phyloP scores from a whole-genome alignment of 2,113 vertebrate genomes.

The Gobiocypris rarus region DNA sequence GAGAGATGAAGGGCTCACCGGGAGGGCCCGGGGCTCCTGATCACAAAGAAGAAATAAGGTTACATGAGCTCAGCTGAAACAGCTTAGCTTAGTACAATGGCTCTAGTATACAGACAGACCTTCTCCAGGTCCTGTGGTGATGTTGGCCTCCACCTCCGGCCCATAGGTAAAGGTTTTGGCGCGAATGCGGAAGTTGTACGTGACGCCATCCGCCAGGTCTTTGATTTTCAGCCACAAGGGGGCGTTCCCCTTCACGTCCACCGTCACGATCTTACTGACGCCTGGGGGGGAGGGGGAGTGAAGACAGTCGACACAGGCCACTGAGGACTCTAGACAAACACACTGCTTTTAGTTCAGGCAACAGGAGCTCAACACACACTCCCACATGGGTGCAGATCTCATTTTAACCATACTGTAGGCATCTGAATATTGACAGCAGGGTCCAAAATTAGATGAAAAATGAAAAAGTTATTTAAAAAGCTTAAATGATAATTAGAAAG shows the following conservation, averaged over 20 bases:
- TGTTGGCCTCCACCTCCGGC: slow-evolving; percentile 92
- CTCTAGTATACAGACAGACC: slow-evolving; percentile 72
- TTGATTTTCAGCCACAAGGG: slow-evolving; percentile 95
- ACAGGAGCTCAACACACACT: slow-evolving; percentile 50
- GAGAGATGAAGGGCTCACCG: slow-evolving; percentile 90
- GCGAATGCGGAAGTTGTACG: slow-evolving; percentile 90
- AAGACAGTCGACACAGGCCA: slow-evolving; percentile 77
- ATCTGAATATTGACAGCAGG: neutral
- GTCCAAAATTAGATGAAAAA: slow-evolving; percentile 13
- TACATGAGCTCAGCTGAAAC: neutral
- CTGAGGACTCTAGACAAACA: slow-evolving; percentile 75
- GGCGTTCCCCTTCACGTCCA: slow-evolving; percentile 91
- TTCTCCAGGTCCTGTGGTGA: slow-evolving; percentile 95
- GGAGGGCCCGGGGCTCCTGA: slow-evolving; percentile 93
- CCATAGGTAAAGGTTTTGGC: slow-evolving; percentile 95
- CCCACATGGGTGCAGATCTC: slow-evolving; percentile 12
- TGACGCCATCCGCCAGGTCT: slow-evolving; percentile 89
- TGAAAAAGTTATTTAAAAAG: neutral
- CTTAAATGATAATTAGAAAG: no score
- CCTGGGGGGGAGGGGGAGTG: slow-evolving; percentile 82
- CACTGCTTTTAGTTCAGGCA: slow-evolving; percentile 70
- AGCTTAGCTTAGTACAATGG: neutral
- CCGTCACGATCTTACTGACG: slow-evolving; percentile 96
- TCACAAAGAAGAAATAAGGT: neutral
- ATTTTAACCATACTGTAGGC: neutral